Conservation (phyloP, 2,797 vertebrate genomes). For the Valencia hispanica region DNA sequence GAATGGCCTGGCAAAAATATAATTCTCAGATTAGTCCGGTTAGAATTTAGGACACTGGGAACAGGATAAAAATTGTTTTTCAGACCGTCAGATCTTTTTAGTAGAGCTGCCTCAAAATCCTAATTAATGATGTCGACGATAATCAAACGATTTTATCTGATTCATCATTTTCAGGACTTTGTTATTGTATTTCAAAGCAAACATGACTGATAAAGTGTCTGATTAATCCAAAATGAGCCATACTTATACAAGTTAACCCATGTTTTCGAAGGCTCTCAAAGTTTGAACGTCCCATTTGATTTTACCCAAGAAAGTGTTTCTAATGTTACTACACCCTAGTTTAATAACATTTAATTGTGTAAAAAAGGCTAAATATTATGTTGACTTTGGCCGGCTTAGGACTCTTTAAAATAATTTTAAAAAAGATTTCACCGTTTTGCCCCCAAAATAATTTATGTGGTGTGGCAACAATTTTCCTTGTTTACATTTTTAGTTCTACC, state of each 20-base stretch:
- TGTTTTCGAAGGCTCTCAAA: background rate
- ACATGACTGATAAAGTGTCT: background rate
- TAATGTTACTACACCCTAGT: no score
- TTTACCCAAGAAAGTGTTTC: no score
- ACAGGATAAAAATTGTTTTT: background rate
- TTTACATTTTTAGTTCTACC: background rate
- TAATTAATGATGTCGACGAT: background rate
- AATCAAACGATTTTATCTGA: background rate
- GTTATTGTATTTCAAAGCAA: background rate
- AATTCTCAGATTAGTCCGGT: background rate
- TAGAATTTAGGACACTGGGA: background rate
- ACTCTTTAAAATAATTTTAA: no score
- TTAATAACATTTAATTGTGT: no score
- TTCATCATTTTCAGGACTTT: background rate
- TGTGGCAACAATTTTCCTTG: background rate
- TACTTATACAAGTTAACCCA: background rate
- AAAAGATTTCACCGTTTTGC: no score
- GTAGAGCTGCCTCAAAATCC: background rate
- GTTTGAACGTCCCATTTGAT: no score
- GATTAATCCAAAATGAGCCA: background rate
- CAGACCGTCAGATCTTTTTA: background rate
- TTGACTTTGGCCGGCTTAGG: background rate
- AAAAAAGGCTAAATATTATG: background rate
- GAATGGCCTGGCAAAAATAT: background rate
- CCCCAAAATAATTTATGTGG: no score